Evolutionary conservation across 2,888 invertebrate genomes (phyloP).

Genomic region (Drosophila greeni): DNA sequence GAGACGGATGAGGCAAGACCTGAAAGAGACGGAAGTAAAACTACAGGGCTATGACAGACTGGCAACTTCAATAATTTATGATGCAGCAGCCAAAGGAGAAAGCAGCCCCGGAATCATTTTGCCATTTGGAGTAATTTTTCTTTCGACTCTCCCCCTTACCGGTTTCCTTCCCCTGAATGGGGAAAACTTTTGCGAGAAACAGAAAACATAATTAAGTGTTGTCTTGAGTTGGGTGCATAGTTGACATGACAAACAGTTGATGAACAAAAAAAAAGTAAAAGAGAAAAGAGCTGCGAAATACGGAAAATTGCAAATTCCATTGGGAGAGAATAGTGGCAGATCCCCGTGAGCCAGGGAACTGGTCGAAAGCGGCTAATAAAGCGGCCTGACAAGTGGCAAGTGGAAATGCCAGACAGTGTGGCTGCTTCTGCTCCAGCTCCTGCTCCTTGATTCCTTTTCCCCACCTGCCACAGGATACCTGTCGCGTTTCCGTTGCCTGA

Average conservation of each 20-base stretch:
- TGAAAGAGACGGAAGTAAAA: slow-evolving; percentile 26
- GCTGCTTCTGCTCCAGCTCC: not conserved
- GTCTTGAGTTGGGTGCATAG: slow-evolving; percentile 58
- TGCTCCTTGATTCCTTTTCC: not conserved
- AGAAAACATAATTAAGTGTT: slow-evolving; percentile 69
- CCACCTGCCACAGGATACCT: slow-evolving; percentile 6
- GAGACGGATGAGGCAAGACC: slow-evolving; percentile 12
- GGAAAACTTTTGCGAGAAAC: slow-evolving; percentile 34
- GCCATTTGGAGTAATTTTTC: slow-evolving; percentile 66
- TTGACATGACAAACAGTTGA: slow-evolving; percentile 64
- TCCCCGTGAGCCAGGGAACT: not conserved
- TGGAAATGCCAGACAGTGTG: slow-evolving; percentile 47
- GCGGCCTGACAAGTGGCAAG: slow-evolving; percentile 57
- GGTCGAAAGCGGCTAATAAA: slow-evolving; percentile 53
- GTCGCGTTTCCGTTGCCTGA: slow-evolving; percentile 21
- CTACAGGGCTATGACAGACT: slow-evolving; percentile 62
- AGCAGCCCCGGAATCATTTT: slow-evolving; percentile 59
- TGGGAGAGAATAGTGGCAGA: slow-evolving; percentile 25
- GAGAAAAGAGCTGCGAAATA: slow-evolving; percentile 5
- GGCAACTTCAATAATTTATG: slow-evolving; percentile 71
- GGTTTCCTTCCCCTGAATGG: not conserved
- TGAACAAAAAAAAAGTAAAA: slow-evolving; percentile 33
- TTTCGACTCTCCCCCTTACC: slow-evolving; percentile 16
- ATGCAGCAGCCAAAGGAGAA: slow-evolving; percentile 41
- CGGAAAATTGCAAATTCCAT: slow-evolving; percentile 37